Base-by-base conservation (phyloP, 2,888 invertebrate genomes). In the Volucella inanis region DNA sequence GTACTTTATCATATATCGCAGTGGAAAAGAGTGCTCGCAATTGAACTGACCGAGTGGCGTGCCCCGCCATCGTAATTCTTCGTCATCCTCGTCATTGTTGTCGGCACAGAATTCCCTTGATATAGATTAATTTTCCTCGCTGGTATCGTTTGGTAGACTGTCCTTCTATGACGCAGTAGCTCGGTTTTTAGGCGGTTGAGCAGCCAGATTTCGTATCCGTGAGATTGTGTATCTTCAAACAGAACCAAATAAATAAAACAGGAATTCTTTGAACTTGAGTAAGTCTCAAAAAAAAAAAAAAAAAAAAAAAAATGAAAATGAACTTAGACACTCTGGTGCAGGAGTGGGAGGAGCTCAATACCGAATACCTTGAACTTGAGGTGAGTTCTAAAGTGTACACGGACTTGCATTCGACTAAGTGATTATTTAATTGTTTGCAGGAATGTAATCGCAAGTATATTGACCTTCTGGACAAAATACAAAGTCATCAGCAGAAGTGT, bases 401-500 rank as follows among this genome's bases (percentile, higher is more conserved):
- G 62, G 43, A 14, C 52, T 61, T 22, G 4, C 10, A n/a, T 50
- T 8, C 45, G 18, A 41, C 45, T 41, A 47, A 72, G 52, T 62
- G 31, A 49, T 59, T 49, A 50, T 2, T 52, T 54, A 31, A 31
- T 83, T 61, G 45, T 87, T 88, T 70, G 6, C 55, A 89, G 88
- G 89, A 89, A 52, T 92, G 91, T 88, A 98, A 98, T 92, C 96
- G 96, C 90, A 95, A 95, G 85, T 98, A 98, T 93, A 93, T 96
- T 70, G 94, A 95, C 76, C 96, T 97, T 91, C 93, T 99, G 88
- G 97, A 98, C 88, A 96, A 97, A 91, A 94, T 98, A 43, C 94
- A 95, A 64, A 95, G 95, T 88, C 93, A 97, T 55, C 98, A 98
- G 91, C 95, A 95, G 89, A 94, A 96, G 94, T 98, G 98, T 92